Conservation (phyloP, 2,113 vertebrate species). For the Cottus gobio region DNA sequence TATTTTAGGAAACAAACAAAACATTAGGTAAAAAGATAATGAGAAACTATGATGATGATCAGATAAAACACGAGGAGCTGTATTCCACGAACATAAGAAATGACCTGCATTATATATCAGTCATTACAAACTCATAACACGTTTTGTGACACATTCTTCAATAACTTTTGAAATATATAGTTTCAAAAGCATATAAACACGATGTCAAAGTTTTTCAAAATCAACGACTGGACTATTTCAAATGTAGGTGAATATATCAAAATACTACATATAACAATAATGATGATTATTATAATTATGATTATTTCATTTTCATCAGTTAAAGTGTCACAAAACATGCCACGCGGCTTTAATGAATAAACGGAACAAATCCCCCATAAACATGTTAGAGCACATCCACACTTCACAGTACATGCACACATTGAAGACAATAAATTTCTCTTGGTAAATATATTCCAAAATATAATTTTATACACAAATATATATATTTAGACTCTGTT, state of each 20-base stretch:
- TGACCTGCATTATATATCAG: background rate
- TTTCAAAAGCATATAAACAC: background rate
- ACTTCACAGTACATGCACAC: conserved; percentile 82
- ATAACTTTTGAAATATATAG: background rate
- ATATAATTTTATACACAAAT: conserved; percentile 85
- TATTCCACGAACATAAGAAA: conserved; percentile 16
- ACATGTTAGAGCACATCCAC: conserved; percentile 53
- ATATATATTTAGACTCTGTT: conserved; percentile 79
- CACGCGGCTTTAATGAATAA: background rate
- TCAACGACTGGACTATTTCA: background rate
- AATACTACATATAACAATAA: background rate
- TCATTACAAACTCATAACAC: background rate
- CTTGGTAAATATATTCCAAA: conserved; percentile 80
- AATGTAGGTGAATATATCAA: background rate
- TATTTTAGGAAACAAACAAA: conserved; percentile 4
- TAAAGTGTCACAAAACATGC: conserved; percentile 29
- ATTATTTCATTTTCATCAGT: background rate
- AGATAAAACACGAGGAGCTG: conserved; percentile 8
- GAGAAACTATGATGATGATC: background rate
- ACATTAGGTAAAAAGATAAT: background rate
- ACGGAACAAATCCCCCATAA: conserved; percentile 12
- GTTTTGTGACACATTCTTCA: conserved; percentile 26
- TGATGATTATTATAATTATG: background rate
- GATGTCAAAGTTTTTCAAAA: background rate
- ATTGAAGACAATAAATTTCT: conserved; percentile 75